Base-by-base conservation (phyloP, 2,797 vertebrate species). In the Notolepis coatsorum region DNA sequence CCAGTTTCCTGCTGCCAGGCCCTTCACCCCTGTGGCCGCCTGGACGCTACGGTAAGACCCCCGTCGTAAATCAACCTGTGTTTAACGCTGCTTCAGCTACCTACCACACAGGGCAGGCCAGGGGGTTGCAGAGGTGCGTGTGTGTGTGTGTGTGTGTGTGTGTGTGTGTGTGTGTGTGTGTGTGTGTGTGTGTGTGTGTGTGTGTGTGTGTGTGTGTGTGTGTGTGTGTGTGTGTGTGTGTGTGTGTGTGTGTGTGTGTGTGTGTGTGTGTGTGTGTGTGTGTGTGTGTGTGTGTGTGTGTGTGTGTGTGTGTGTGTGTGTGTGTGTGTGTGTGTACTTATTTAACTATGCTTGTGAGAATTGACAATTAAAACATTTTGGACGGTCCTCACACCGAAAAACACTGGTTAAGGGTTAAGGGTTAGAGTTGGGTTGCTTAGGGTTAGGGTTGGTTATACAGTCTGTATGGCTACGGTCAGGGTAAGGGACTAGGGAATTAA, bases 11-110 rank as follows among this genome's bases (percentile, higher is more conserved):
- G 89, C 77, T 92, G 75, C 70, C 68, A 91, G 21, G 88, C 86
- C 75, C 89, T 94, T 84, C 95, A 94, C 66, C 84, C 92, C 54
- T 82, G 90, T 48, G 81, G 91, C 81, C 90, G 91, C 71, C 92
- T 95, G 73, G 90, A 86, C 42, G 56, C 84, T 57, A 87, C 86
- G 96, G 97, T 99, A 94, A 96, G 94, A 90, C 83, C 85, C 68
- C 61, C 56, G 77, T 84, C 85, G 28, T 93, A 93, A 93, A 94
- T 93, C 83, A 91, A 63, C 63, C 72, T 3, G 55, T 68, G 77
- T 90, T 88, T 81, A 43, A 59, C 63, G 56, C 73, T 58, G 60
- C 61, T 70, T 58, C 15, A 15, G 72, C 79, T 80, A 89, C 87
- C 82, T 85, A 88, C 80, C 82, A 85, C 72, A 61, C 84, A 65